Evolutionary conservation across 2,113 vertebrate species (phyloP).

Genomic region (Hemicordylus capensis): DNA sequence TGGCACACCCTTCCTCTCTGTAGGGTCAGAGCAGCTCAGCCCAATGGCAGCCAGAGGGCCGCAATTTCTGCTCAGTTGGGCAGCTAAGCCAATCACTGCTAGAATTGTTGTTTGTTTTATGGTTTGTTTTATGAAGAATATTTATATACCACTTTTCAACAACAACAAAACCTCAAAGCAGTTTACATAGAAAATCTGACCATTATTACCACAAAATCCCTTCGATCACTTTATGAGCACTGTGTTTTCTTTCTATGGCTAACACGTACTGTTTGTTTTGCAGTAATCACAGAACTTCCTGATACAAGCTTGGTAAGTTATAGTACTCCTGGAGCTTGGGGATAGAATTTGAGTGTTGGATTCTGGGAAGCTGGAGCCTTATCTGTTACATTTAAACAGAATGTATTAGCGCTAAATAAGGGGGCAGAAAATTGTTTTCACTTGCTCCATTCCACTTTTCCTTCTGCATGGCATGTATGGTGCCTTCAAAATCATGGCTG

Average conservation of each 20-base stretch:
- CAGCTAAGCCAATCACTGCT: too few species aligned
- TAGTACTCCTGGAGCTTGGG: background rate
- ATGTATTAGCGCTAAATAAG: background rate
- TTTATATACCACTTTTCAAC: too few species aligned
- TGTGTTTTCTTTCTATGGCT: background rate
- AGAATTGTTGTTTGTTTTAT: too few species aligned
- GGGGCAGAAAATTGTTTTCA: background rate
- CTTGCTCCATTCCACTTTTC: background rate
- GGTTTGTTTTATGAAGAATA: too few species aligned
- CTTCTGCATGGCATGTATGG: too few species aligned
- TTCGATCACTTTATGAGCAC: background rate
- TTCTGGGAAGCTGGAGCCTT: background rate
- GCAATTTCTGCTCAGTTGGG: background rate
- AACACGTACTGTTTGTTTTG: slow-evolving; percentile 7
- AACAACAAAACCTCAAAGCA: too few species aligned
- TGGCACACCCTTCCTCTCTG: too few species aligned
- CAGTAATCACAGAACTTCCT: slow-evolving; percentile 1
- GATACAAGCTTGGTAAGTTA: slow-evolving; percentile 11
- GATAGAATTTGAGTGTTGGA: background rate
- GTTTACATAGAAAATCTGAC: too few species aligned
- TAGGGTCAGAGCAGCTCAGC: background rate
- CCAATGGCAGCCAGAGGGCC: background rate
- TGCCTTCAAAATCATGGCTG: too few species aligned
- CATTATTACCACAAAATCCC: too few species aligned
- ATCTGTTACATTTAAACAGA: background rate